Percentiles rank a stretch among this genome's conserved stretches.
phyloP scores from a whole-genome alignment of 2,113 vertebrate species.

The Cyphomyrus discorhynchus region DNA sequence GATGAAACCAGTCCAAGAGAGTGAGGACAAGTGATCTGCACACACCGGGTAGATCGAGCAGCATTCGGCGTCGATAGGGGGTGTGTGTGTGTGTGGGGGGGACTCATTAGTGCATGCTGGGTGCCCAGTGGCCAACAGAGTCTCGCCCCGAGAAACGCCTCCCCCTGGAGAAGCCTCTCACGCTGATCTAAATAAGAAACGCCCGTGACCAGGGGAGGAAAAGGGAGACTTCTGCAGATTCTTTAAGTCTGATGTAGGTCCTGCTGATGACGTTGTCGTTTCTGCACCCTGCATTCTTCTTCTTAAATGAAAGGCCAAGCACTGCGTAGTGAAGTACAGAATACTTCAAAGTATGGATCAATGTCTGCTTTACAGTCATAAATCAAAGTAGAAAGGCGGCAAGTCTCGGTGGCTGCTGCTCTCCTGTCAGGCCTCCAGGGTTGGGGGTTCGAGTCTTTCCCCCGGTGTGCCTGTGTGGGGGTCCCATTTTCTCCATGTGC shows the following conservation, averaged over 20 bases:
- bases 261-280: neutral
- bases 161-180: neutral
- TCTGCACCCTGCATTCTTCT: neutral
- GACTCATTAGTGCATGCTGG: neutral
- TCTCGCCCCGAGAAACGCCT: neutral
- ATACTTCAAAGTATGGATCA: neutral
- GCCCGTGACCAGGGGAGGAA: neutral
- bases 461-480: neutral
- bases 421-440: neutral
- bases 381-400: neutral
- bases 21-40: neutral
- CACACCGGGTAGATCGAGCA: neutral
- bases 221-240: neutral
- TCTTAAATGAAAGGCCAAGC: neutral
- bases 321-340: neutral
- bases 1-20: neutral
- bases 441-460: neutral
- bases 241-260: neutral
- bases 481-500: neutral
- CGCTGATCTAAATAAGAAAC: slow-evolving; percentile 19
- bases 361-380: neutral
- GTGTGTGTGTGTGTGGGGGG: neutral
- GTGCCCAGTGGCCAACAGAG: neutral
- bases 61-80: neutral
- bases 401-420: neutral